Percentiles rank a stretch among this genome's conserved stretches.
phyloP scores from a whole-genome alignment of 2,113 vertebrate species.

The Cyprinodon tularosa region DNA sequence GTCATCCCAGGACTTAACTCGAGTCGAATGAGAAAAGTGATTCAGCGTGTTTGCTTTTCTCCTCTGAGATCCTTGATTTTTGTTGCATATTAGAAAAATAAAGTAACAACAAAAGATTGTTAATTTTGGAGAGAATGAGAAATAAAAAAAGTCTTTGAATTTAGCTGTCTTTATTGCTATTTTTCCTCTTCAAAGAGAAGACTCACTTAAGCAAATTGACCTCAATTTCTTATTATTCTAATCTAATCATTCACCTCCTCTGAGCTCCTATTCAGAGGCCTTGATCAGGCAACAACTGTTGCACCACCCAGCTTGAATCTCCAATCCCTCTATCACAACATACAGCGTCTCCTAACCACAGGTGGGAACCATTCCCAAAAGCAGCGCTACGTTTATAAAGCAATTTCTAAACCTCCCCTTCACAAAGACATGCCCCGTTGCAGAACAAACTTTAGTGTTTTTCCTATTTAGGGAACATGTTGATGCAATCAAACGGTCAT shows the following conservation, averaged over 20 bases:
- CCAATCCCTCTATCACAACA: constrained; percentile 40
- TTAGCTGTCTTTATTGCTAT: not conserved
- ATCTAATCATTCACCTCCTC: constrained; percentile 43
- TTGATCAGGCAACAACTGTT: constrained; percentile 16
- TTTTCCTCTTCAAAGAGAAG: not conserved
- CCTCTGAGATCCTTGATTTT: constrained; percentile 13
- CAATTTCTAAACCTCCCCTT: constrained; percentile 57
- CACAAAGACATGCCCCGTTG: constrained; percentile 37
- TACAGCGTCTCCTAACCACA: constrained; percentile 59
- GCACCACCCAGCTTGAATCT: constrained; percentile 47
- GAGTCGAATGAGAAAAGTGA: constrained; percentile 14
- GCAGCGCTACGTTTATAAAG: constrained; percentile 69
- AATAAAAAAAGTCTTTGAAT: not conserved
- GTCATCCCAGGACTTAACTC: constrained; percentile 20
- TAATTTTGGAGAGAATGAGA: not conserved
- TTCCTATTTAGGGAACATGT: constrained; percentile 67
- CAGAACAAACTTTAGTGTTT: constrained; percentile 53
- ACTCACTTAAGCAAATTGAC: constrained; percentile 23
- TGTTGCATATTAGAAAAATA: constrained; percentile 9
- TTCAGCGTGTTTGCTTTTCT: constrained; percentile 17
- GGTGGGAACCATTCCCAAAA: constrained; percentile 79
- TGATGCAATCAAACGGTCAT: constrained; percentile 77
- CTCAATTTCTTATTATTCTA: constrained; percentile 11
- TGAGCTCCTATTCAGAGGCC: constrained; percentile 5
- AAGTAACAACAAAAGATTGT: constrained; percentile 7